Evolutionary conservation across 2,113 vertebrate species (phyloP), one percentile per base, ranked within the genome.

Genomic region (Penelope pileata): DNA sequence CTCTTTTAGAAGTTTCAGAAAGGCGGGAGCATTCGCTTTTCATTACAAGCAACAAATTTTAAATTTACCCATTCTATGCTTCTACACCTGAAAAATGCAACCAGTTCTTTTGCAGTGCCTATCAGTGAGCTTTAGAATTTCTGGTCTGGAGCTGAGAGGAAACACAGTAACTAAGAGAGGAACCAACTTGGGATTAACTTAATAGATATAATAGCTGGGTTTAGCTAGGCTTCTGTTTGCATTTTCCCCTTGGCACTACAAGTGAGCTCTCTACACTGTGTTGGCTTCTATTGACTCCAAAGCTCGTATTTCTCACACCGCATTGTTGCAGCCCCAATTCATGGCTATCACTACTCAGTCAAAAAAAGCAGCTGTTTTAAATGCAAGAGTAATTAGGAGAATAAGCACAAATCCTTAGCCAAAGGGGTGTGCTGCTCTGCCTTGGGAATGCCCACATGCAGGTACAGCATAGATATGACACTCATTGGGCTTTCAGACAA

Each of bases 11-110:
- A 29, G 9, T 80, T 81, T 75, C 42, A 64, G 85, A 51, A 83
- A 88, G 53, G 24, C 22, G 34, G 69, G 48, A 29, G 40, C 14
- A 36, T 84, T 51, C 51, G 43, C 63, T 73, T 83, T 70, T 43
- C 1, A 2, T 63, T 63, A 47, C 30, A 79, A 78, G 21, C 38
- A 30, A 26, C 4, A 27, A 47, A 77, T 22, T 64, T 34, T 19
- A 76, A 68, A 19, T 0, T 0, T 50, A 32, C 12, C 11, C 50
- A 9, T 70, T 88, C 48, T 54, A n/a, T 27, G 0, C 38, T 62
- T 42, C 58, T 51, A 27, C 66, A 77, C 67, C 47, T 53, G 38
- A 73, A 91, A 88, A 81, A 24, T 2, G 1, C 36, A 50, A 68
- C 34, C 18, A 51, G 5, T 38, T 56, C 7, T 70, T 77, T 17